A percentile compares a stretch with the other conserved stretches of the same genome.
phyloP scores from a whole-genome alignment of 2,797 vertebrate genomes.

The Karalla daura region DNA sequence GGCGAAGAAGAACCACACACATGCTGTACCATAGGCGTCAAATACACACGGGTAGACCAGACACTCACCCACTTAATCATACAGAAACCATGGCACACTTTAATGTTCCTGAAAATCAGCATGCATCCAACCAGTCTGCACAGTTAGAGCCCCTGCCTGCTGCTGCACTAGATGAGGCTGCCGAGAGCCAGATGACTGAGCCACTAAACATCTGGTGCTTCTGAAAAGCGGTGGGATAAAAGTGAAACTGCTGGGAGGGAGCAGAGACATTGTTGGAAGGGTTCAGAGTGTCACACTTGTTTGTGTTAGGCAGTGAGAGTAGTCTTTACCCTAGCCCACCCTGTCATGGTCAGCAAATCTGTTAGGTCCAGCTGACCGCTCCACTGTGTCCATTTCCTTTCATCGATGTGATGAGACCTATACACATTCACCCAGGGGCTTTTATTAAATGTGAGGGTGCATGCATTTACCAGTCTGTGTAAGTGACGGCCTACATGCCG shows the following conservation, averaged over 20 bases:
- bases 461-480: conserved; percentile 37
- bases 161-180: conserved; percentile 23
- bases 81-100: conserved; percentile 20
- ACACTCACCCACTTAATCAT: conserved; percentile 10
- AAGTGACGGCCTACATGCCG: conserved; percentile 1
- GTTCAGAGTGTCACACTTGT: conserved; percentile 62
- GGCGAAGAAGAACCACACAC: conserved; percentile 37
- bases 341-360: conserved; percentile 77
- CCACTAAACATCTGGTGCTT: conserved; percentile 52
- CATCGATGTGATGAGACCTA: conserved; percentile 53
- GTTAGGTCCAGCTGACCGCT: conserved; percentile 64
- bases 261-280: conserved; percentile 38
- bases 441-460: conserved; percentile 66
- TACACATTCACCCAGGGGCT: conserved; percentile 64
- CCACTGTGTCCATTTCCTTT: conserved; percentile 67
- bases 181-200: conserved; percentile 50
- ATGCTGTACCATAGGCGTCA: conserved; percentile 52
- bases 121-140: conserved; percentile 13
- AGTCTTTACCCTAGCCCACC: conserved; percentile 18
- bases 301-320: conserved; percentile 64
- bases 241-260: conserved; percentile 43
- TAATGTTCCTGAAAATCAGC: conserved; percentile 34
- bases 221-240: conserved; percentile 46
- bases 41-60: conserved; percentile 36
- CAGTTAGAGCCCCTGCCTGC: conserved; percentile 33